Evolutionary conservation across 2,113 vertebrate genomes (phyloP), one percentile per base, ranked within the genome.

Genomic region (Sterna hirundo): DNA sequence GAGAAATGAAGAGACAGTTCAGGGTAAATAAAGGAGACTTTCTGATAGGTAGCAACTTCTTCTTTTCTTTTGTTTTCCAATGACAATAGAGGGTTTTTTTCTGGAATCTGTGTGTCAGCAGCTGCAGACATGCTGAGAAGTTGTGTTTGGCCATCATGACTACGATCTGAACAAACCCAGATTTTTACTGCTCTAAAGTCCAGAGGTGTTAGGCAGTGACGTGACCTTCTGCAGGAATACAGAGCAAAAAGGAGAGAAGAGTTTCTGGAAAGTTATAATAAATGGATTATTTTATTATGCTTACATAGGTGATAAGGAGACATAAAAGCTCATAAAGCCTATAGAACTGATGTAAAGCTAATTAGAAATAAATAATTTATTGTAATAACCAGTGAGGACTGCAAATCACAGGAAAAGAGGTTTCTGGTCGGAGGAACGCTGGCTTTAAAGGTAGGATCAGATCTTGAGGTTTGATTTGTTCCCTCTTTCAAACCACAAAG

Each of bases 61-160:
- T 86, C 5, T 47, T 71, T 51, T 65, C 15, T 66, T 72, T 81
- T 78, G 6, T 72, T 70, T 87, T 74, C 19, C 34, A 68, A 10
- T 17, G 14, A 55, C 34, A 86, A 5, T 6, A 17, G 16, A 70
- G 23, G 1, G 3, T 30, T 61, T 90, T 68, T 71, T 10, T 58
- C 27, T 58, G 54, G 16, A 74, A 51, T n/a, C 10, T 57, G 13
- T 40, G 7, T 62, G 38, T 64, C 77, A 87, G 74, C 46, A 94
- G 34, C 38, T 78, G 22, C 64, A 93, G 65, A 69, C 3, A 3
- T 7, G 12, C 21, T 75, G 40, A 38, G 47, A 84, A 68, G 15
- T 8, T 93, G 17, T 42, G 26, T 57, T 78, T 81, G 55, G 5
- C 17, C 6, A 16, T n/a, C 44, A 9, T 0, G 0, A 15, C 38